phyloP scores from a whole-genome alignment of 1,140 invertebrate species.

The Neodiprion fabricii region DNA sequence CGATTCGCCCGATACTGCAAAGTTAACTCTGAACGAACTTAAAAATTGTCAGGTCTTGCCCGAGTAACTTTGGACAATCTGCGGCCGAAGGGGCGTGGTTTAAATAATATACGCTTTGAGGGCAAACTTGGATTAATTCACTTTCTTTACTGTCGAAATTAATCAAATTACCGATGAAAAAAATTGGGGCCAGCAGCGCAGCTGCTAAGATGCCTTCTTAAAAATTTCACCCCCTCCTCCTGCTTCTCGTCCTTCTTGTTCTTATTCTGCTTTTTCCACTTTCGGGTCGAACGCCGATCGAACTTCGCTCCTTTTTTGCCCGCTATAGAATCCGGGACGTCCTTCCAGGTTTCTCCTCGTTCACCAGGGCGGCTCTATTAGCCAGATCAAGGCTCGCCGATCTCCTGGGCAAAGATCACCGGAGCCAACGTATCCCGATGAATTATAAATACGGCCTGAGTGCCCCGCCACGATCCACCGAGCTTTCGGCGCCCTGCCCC shows the following conservation, averaged over 20 bases:
- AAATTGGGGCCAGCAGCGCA: neutral
- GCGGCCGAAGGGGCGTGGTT: neutral
- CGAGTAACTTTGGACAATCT: slow-evolving; percentile 2
- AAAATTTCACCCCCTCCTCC: neutral
- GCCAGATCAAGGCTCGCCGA: neutral
- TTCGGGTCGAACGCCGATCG: neutral
- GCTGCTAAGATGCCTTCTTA: neutral
- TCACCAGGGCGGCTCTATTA: neutral
- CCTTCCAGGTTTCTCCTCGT: neutral
- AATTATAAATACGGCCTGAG: neutral
- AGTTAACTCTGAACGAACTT: neutral
- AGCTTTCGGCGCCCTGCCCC: neutral
- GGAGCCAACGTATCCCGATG: neutral
- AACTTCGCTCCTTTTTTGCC: neutral
- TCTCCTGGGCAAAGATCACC: neutral
- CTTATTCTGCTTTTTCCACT: neutral
- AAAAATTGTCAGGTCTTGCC: neutral
- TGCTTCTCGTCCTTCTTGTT: neutral
- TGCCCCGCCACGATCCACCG: neutral
- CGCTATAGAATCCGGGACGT: neutral
- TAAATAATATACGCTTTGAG: neutral
- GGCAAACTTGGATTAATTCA: neutral
- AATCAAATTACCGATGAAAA: neutral
- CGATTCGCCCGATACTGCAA: neutral
- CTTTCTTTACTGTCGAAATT: neutral